A percentile compares a stretch with the other conserved stretches of the same genome.
phyloP scores from a whole-genome alignment of 2,113 vertebrate species.

The Pteropus alecto region DNA sequence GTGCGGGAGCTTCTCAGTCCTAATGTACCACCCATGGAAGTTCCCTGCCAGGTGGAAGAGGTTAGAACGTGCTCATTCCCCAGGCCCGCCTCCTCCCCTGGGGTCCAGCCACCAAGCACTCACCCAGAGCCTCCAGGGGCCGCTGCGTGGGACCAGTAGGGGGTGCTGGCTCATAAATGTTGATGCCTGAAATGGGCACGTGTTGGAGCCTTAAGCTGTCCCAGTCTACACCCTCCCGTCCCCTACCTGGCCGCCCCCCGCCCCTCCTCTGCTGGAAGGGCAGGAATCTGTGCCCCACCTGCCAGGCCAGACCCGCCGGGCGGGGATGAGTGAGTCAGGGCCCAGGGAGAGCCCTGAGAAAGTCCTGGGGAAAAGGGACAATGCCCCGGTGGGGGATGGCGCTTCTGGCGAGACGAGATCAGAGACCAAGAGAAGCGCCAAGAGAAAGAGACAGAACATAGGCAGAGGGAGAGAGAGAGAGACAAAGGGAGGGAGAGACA shows the following conservation, averaged over 20 bases:
- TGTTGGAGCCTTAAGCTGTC: neutral
- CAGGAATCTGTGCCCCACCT: neutral
- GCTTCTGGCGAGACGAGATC: neutral
- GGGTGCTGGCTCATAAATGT: conserved; percentile 74
- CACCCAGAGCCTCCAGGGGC: conserved; percentile 72
- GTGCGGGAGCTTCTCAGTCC: conserved; percentile 77
- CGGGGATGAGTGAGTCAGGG: neutral
- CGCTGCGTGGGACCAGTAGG: conserved; percentile 30
- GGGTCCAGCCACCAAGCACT: neutral
- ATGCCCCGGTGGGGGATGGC: conserved; percentile 51
- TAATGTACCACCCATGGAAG: conserved; percentile 85
- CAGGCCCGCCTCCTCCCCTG: accelerated
- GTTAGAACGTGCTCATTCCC: accelerated
- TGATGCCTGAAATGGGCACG: conserved; percentile 63
- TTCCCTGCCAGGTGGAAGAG: conserved; percentile 78
- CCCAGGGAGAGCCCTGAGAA: neutral
- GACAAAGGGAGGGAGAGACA: too few relatives aligned
- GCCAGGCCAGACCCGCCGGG: neutral
- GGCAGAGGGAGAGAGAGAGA: neutral
- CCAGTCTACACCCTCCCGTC: accelerated
- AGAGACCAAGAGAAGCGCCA: neutral
- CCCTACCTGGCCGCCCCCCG: neutral
- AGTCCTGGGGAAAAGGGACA: neutral
- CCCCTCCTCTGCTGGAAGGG: neutral
- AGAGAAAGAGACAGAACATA: neutral